Percentiles rank a stretch among this genome's conserved stretches.
These are phyloP conservation scores for Hermodice carunculata DNA, from an alignment of 2,888 invertebrate species.

Conservation along the genomic window DNA sequence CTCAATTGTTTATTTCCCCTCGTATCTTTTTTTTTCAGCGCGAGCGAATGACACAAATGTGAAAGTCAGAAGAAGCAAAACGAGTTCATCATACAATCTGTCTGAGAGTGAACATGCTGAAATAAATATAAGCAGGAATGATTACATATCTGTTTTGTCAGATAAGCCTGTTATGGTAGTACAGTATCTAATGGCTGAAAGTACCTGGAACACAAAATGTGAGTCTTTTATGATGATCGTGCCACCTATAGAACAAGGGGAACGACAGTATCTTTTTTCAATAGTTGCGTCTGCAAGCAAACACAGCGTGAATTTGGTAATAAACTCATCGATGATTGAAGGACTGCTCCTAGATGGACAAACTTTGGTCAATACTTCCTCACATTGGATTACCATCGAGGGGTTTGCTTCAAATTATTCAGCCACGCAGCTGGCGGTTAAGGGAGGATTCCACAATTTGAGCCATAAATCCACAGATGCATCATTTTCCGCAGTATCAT, in stretches of 20 bases:
- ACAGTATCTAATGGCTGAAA: conserved; percentile 1
- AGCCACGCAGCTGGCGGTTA: conserved; percentile 1
- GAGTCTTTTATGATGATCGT: conserved; percentile 6
- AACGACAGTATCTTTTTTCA: conserved; percentile 4
- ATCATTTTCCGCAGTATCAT: conserved; percentile 12
- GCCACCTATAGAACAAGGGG: conserved; percentile 10
- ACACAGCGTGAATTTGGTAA: conserved; percentile 4
- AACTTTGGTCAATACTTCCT: background rate
- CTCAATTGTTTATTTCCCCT: too few relatives aligned
- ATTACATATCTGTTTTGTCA: conserved; percentile 5
- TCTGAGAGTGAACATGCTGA: conserved; percentile 2
- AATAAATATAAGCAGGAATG: background rate
- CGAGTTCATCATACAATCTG: background rate
- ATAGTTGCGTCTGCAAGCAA: background rate
- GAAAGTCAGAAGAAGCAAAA: background rate
- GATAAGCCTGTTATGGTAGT: conserved; percentile 1
- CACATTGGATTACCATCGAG: background rate
- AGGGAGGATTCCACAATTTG: conserved; percentile 10
- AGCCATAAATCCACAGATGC: background rate
- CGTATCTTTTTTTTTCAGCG: conserved; percentile 9
- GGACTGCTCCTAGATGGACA: conserved; percentile 6
- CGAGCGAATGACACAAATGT: conserved; percentile 10
- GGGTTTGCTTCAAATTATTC: conserved; percentile 4
- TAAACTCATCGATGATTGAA: background rate
- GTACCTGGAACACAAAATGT: background rate